Percentiles rank a stretch among this genome's conserved stretches.
Conservation (phyloP, 2,797 vertebrate genomes). For the Pseudomugil tenellus region DNA sequence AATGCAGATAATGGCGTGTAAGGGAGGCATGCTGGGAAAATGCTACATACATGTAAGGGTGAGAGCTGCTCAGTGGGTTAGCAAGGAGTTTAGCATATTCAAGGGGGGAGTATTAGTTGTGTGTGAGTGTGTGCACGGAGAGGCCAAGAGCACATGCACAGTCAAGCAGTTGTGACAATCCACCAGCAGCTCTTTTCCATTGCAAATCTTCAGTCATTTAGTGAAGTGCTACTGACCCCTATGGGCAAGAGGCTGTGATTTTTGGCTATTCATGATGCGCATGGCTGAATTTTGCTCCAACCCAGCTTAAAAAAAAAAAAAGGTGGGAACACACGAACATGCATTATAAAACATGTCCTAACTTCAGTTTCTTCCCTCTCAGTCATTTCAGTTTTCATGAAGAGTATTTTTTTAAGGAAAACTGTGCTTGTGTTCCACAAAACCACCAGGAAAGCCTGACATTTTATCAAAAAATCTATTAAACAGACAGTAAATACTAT, state of each 20-base stretch:
- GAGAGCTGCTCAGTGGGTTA: conserved; percentile 54
- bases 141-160: conserved; percentile 29
- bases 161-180: conserved; percentile 44
- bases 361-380: background rate
- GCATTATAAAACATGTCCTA: conserved; percentile 14
- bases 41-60: conserved; percentile 53
- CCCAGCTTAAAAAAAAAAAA: background rate
- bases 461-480: background rate
- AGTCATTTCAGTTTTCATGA: too few species aligned
- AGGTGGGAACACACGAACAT: background rate
- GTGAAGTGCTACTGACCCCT: conserved; percentile 97
- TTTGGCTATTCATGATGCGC: conserved; percentile 63
- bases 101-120: conserved; percentile 25
- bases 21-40: conserved; percentile 79
- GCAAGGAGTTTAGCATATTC: conserved; percentile 55
- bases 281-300: conserved; percentile 56
- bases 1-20: conserved; percentile 82
- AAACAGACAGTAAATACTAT: background rate
- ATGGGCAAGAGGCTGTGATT: conserved; percentile 86
- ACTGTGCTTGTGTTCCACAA: background rate
- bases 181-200: conserved; percentile 55
- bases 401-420: background rate
- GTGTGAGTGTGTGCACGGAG: conserved; percentile 19
- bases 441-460: background rate
- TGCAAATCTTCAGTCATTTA: conserved; percentile 81